phyloP scores from a whole-genome alignment of 2,113 vertebrate species.

The Ursus arctos region DNA sequence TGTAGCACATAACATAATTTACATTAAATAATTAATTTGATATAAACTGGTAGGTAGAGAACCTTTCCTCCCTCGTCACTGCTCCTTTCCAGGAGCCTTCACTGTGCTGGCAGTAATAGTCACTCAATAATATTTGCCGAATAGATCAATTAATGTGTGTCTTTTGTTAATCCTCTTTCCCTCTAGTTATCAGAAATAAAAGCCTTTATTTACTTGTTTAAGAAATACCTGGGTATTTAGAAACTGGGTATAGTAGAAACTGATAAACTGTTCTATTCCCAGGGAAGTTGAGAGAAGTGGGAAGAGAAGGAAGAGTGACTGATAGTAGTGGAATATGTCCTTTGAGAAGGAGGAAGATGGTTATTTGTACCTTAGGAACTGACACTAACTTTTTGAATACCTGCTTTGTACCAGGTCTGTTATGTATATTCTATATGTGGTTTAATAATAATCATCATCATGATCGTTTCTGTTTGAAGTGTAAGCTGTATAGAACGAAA shows the following conservation, averaged over 20 bases:
- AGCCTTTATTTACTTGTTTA: not conserved
- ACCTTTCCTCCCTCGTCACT: not conserved
- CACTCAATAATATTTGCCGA: not conserved
- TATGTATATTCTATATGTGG: not conserved
- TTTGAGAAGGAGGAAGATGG: not conserved
- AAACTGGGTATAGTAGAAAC: not conserved
- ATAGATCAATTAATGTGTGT: not conserved
- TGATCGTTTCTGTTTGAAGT: not conserved
- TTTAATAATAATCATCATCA: not conserved
- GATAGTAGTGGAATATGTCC: not conserved
- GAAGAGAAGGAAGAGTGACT: not conserved
- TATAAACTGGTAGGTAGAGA: not conserved
- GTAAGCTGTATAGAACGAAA: not conserved
- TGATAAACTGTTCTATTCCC: not conserved
- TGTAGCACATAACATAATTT: not conserved
- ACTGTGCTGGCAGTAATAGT: not conserved
- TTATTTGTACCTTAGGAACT: not conserved
- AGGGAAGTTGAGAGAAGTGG: not conserved
- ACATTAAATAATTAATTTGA: slow-evolving; percentile 12
- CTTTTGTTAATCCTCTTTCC: not conserved
- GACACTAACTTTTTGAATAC: not conserved
- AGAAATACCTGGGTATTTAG: not conserved
- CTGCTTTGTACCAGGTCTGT: not conserved
- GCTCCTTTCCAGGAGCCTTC: not conserved
- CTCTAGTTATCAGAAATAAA: not conserved